phyloP scores from a whole-genome alignment of 2,888 invertebrate species.

The Sphecodes monilicornis region DNA sequence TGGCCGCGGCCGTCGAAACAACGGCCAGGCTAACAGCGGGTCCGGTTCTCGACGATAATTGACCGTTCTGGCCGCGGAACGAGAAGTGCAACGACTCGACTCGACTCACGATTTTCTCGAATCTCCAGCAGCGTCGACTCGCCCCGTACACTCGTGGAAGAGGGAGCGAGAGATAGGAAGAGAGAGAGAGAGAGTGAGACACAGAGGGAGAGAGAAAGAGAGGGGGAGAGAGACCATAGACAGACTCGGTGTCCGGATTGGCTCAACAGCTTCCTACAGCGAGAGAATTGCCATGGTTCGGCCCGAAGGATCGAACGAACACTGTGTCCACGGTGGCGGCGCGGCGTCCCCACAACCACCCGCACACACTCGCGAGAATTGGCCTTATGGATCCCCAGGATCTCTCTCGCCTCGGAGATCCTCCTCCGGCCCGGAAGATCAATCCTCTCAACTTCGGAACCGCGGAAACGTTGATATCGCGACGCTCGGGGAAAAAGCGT shows the following conservation, averaged over 20 bases:
- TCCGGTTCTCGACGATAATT: constrained; percentile 3
- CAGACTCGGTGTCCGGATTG: background rate
- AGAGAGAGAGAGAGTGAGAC: no score
- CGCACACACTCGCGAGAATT: background rate
- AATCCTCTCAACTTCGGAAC: background rate
- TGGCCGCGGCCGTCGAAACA: background rate
- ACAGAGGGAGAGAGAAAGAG: background rate
- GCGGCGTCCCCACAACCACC: background rate
- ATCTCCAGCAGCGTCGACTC: constrained; percentile 34
- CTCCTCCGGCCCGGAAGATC: background rate
- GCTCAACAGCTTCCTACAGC: constrained; percentile 14
- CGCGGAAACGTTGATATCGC: background rate
- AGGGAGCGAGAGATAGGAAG: background rate
- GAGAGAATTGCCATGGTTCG: constrained; percentile 9
- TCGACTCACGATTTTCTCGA: constrained; percentile 41
- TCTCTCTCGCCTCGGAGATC: background rate
- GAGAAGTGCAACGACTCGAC: constrained; percentile 40
- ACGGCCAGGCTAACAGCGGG: background rate
- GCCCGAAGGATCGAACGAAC: constrained; percentile 2
- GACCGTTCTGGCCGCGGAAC: constrained; percentile 10
- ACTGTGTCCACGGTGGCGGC: constrained; percentile 12
- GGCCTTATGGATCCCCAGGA: constrained; percentile 16
- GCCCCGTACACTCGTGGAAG: constrained; percentile 17
- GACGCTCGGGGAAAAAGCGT: background rate
- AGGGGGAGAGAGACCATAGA: background rate